Conservation (phyloP, 2,888 invertebrate species). For the Linnaemya tessellans region DNA sequence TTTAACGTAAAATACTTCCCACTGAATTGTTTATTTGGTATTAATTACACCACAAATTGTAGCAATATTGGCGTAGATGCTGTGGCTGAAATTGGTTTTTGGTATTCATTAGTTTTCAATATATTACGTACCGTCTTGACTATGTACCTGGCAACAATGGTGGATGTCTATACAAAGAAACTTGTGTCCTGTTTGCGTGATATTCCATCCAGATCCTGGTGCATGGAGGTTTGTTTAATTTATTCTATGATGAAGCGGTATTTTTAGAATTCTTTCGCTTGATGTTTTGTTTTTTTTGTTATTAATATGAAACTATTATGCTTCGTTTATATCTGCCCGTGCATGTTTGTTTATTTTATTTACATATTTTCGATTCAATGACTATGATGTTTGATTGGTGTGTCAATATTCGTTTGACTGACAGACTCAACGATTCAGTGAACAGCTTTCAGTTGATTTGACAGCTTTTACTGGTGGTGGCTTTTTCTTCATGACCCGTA, state of each 20-base stretch:
- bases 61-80: slow-evolving; percentile 81
- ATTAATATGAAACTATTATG: neutral
- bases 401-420: slow-evolving; percentile 60
- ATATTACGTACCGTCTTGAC: slow-evolving; percentile 84
- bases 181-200: slow-evolving; percentile 83
- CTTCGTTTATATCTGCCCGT: neutral
- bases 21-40: neutral
- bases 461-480: slow-evolving; percentile 80
- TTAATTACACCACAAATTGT: neutral
- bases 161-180: slow-evolving; percentile 84
- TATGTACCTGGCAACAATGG: slow-evolving; percentile 84
- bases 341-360: neutral
- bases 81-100: slow-evolving; percentile 84
- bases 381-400: neutral
- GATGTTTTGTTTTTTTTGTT: neutral
- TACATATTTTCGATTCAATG: slow-evolving; percentile 3
- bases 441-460: slow-evolving; percentile 79
- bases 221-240: slow-evolving; percentile 81
- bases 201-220: slow-evolving; percentile 83
- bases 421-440: slow-evolving; percentile 79
- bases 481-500: slow-evolving; percentile 80
- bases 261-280: neutral
- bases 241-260: neutral
- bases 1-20: neutral
- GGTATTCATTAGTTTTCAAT: slow-evolving; percentile 85